These are phyloP conservation scores for Brachionus angularis DNA, from an alignment of 1,140 invertebrate genomes.

Conservation along the genomic window DNA sequence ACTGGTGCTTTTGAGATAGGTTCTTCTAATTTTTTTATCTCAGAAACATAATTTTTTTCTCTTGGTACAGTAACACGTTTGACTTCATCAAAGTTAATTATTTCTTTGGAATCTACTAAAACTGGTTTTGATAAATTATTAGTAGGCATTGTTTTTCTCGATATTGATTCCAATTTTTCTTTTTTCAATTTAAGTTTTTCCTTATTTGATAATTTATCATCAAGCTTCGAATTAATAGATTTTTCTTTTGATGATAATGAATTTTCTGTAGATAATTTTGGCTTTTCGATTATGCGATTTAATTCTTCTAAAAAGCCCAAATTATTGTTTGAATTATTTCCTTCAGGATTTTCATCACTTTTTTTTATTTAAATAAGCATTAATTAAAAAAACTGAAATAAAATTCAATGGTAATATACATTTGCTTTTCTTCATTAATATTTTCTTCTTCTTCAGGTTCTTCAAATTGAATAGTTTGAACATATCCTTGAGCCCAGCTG, in stretches of 20 bases:
- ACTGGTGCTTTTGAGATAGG: constrained; percentile 36
- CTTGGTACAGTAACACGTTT: constrained; percentile 4
- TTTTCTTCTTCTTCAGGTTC: neutral
- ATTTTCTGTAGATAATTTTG: neutral
- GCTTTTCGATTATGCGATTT: constrained; percentile 21
- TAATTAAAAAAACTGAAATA: no score
- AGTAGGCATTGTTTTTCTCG: neutral
- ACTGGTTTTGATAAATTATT: no score
- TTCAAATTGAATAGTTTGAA: constrained; percentile 45
- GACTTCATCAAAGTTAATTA: neutral
- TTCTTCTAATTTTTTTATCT: constrained; percentile 37
- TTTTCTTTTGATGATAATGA: constrained; percentile 34
- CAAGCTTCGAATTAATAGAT: neutral
- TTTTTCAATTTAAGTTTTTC: constrained; percentile 13
- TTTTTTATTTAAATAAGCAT: no score
- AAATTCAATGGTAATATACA: no score
- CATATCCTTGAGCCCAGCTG: constrained; percentile 57
- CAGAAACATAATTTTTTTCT: constrained; percentile 21
- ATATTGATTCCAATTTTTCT: constrained; percentile 8
- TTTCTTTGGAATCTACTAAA: no score
- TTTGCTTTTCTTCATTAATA: no score
- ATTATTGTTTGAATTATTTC: neutral
- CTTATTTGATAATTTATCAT: neutral
- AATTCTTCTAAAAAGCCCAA: constrained; percentile 14
- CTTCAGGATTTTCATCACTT: neutral